phyloP scores from a whole-genome alignment of 2,113 vertebrate genomes.

The Odobenus rosmarus region DNA sequence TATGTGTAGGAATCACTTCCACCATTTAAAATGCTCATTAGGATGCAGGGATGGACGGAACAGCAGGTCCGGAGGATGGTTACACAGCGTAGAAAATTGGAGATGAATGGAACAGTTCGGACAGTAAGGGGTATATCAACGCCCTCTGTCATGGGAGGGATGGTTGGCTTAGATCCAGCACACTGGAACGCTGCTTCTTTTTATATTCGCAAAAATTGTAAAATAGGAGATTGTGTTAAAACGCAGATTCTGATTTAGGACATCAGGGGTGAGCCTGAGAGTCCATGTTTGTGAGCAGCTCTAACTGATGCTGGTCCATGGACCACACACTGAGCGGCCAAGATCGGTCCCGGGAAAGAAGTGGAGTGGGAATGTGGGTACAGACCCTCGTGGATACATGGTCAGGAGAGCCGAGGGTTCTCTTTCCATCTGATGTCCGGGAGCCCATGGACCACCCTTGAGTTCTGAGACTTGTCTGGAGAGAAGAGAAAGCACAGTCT shows the following conservation, averaged over 20 bases:
- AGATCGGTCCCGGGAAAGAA: neutral
- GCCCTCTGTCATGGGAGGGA: rapidly evolving
- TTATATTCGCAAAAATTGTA: neutral
- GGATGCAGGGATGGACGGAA: neutral
- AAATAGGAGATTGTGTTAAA: neutral
- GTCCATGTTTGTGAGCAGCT: neutral
- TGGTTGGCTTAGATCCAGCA: rapidly evolving
- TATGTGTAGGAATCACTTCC: neutral
- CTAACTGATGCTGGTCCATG: rapidly evolving
- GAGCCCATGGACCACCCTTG: rapidly evolving
- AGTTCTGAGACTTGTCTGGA: neutral
- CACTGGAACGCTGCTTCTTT: neutral
- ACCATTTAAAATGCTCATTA: neutral
- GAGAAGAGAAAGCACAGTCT: neutral
- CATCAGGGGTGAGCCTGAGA: rapidly evolving
- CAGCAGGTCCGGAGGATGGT: too few relatives aligned
- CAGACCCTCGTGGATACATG: rapidly evolving
- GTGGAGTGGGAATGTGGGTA: rapidly evolving
- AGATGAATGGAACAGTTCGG: rapidly evolving
- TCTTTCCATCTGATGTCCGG: neutral
- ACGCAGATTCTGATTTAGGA: neutral
- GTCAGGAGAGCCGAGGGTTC: rapidly evolving
- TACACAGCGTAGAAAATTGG: neutral
- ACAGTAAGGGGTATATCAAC: rapidly evolving
- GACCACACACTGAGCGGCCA: rapidly evolving